Percentiles rank a stretch among this genome's conserved stretches.
phyloP scores from a whole-genome alignment of 2,888 invertebrate genomes.

The Thecocarcelia acutangulata region DNA sequence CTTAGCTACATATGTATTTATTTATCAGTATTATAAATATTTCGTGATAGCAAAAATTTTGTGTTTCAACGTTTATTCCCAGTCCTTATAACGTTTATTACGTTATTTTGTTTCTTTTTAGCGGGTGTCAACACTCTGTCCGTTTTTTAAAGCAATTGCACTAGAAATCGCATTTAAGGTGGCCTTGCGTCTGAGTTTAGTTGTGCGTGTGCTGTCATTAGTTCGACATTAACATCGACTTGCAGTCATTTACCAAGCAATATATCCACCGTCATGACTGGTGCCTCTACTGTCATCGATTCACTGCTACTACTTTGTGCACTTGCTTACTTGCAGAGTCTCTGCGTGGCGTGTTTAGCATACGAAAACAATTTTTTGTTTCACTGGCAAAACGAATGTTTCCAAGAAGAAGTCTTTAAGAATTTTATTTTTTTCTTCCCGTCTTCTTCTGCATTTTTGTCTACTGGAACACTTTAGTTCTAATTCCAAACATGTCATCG shows the following conservation, averaged over 20 bases:
- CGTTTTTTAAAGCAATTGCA: background rate
- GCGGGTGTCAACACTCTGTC: background rate
- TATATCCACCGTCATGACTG: slow-evolving; percentile 16
- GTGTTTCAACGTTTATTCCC: too few relatives aligned
- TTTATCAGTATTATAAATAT: too few relatives aligned
- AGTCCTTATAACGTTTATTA: background rate
- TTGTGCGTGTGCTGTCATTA: slow-evolving; percentile 29
- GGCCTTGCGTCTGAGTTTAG: slow-evolving; percentile 26
- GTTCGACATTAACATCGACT: slow-evolving; percentile 33
- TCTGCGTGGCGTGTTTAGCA: slow-evolving; percentile 58
- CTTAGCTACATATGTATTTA: too few relatives aligned
- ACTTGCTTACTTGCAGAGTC: slow-evolving; percentile 42
- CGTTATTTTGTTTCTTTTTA: background rate
- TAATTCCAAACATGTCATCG: slow-evolving; percentile 57
- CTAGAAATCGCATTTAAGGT: slow-evolving; percentile 25
- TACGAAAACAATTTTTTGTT: slow-evolving; percentile 32
- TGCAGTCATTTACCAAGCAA: slow-evolving; percentile 25
- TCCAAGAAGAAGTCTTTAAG: slow-evolving; percentile 39
- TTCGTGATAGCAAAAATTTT: too few relatives aligned
- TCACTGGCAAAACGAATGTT: slow-evolving; percentile 16
- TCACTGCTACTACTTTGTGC: slow-evolving; percentile 37
- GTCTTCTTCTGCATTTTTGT: slow-evolving; percentile 17
- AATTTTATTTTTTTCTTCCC: slow-evolving; percentile 7
- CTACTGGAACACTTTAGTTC: slow-evolving; percentile 49
- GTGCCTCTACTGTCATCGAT: slow-evolving; percentile 44